These are phyloP conservation scores for Phalangium opilio DNA, from an alignment of 2,888 invertebrate species.

Conservation along the genomic window DNA sequence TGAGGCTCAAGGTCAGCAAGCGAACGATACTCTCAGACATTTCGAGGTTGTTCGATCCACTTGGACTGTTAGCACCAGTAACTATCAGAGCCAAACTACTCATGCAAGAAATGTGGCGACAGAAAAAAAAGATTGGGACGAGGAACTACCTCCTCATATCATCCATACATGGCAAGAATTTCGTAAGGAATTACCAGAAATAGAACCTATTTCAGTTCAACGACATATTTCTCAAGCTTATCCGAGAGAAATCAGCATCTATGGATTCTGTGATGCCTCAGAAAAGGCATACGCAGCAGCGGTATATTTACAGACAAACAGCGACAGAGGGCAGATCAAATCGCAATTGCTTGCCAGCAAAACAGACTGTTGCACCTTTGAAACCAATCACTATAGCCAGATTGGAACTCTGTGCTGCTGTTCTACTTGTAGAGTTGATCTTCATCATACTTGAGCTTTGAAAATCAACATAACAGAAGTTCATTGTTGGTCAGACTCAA, in stretches of 20 bases:
- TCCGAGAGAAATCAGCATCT: constrained; percentile 3
- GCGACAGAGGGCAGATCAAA: neutral
- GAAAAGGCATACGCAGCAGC: constrained; percentile 18
- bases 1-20: no score
- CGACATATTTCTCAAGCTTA: constrained; percentile 1
- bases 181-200: neutral
- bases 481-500: constrained; percentile 17
- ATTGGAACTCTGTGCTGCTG: constrained; percentile 18
- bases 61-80: constrained; percentile 15
- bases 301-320: constrained; percentile 16
- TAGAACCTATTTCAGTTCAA: neutral
- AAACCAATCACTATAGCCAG: constrained; percentile 19
- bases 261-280: constrained; percentile 21
- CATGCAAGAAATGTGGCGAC: constrained; percentile 22
- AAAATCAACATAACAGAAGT: neutral
- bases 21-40: no score
- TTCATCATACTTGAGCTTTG: constrained; percentile 1
- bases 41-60: constrained; percentile 14
- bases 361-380: constrained; percentile 20
- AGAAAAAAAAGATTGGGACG: constrained; percentile 21
- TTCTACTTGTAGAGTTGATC: constrained; percentile 3
- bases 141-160: constrained; percentile 11
- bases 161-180: constrained; percentile 2
- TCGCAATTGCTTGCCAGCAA: constrained; percentile 1
- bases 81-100: constrained; percentile 17